phyloP scores from a whole-genome alignment of 2,113 vertebrate species.

The Onychostoma macrolepis region DNA sequence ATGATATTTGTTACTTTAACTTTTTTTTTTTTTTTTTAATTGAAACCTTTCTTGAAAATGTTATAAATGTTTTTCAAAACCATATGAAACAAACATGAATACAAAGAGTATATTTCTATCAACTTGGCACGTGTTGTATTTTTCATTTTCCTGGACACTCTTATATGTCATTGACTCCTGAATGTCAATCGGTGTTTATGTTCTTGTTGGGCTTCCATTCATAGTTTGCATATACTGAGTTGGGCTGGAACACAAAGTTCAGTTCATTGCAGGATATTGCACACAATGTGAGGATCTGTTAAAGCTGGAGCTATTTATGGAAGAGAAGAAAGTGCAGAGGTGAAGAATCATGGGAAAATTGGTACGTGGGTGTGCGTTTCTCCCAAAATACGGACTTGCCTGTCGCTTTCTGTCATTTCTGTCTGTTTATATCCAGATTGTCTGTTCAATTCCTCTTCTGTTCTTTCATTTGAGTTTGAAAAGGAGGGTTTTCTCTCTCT shows the following conservation, averaged over 20 bases:
- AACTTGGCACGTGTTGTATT: neutral
- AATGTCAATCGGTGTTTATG: neutral
- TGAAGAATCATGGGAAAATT: constrained; percentile 51
- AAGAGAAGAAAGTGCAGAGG: constrained; percentile 38
- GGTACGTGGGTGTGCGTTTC: constrained; percentile 43
- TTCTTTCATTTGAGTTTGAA: constrained; percentile 65
- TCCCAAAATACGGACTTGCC: neutral
- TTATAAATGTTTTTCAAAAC: neutral
- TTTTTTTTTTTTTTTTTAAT: neutral
- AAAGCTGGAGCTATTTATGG: constrained; percentile 64
- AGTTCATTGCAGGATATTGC: constrained; percentile 1
- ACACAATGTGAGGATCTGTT: constrained; percentile 23
- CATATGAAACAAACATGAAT: neutral
- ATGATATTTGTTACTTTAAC: neutral
- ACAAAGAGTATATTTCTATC: neutral
- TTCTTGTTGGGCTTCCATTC: neutral
- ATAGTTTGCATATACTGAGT: neutral
- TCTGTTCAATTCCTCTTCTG: constrained; percentile 71
- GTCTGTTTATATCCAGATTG: constrained; percentile 52
- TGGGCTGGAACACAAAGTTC: neutral
- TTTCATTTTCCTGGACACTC: neutral
- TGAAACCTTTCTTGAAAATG: neutral
- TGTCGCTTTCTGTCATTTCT: constrained; percentile 26
- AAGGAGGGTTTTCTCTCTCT: constrained; percentile 53
- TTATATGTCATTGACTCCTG: neutral